Conservation (phyloP, 1,140 invertebrate genomes). For the Drosophila sulfurigaster region DNA sequence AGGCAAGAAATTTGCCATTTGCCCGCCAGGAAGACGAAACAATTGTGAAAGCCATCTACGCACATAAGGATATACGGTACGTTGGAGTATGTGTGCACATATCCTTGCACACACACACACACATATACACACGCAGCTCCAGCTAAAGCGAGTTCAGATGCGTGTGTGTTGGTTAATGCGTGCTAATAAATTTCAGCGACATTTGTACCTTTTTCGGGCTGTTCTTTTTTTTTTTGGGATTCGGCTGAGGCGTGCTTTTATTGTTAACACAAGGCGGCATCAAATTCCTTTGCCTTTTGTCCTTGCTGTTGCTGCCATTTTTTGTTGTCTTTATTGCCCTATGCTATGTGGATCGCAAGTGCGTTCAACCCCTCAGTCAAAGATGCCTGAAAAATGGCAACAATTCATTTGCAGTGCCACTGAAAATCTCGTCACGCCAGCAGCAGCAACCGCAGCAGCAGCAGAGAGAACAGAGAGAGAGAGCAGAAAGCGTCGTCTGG, state of each 20-base stretch:
- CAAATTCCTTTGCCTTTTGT: slow-evolving; percentile 57
- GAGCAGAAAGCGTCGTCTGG: not conserved
- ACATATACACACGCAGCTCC: no score
- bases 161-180: slow-evolving; percentile 69
- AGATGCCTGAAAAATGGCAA: slow-evolving; percentile 79
- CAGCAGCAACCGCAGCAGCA: slow-evolving; percentile 5
- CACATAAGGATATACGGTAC: slow-evolving; percentile 19
- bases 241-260: slow-evolving; percentile 50
- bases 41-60: slow-evolving; percentile 58
- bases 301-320: slow-evolving; percentile 34
- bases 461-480: slow-evolving; percentile 24
- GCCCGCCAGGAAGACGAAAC: slow-evolving; percentile 70
- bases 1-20: slow-evolving; percentile 63
- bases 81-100: slow-evolving; percentile 11
- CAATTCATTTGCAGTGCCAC: slow-evolving; percentile 74
- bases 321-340: slow-evolving; percentile 57
- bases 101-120: slow-evolving; percentile 10
- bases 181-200: slow-evolving; percentile 77
- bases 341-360: slow-evolving; percentile 31
- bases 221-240: slow-evolving; percentile 35
- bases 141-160: not conserved
- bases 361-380: slow-evolving; percentile 46
- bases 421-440: slow-evolving; percentile 55
- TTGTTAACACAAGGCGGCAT: slow-evolving; percentile 73
- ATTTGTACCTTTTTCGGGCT: slow-evolving; percentile 69